These are phyloP conservation scores for Gymnoscelis rufifasciata DNA, from an alignment of 2,888 invertebrate species.

Conservation along the genomic window DNA sequence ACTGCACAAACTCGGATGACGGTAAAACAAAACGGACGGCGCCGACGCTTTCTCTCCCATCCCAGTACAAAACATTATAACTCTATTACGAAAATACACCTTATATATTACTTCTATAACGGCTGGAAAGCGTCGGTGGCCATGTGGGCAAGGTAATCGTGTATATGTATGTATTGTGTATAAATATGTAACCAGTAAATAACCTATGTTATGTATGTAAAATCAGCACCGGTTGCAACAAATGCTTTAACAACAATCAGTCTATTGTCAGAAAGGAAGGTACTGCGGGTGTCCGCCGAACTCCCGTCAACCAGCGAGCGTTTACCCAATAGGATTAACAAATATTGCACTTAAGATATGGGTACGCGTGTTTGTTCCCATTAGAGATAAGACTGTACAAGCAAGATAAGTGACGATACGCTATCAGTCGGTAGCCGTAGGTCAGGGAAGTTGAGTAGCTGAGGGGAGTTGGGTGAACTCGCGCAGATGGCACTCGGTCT, in stretches of 20 bases:
- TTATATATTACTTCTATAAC: conserved; percentile 43
- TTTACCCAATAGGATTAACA: conserved; percentile 24
- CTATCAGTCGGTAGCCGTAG: conserved; percentile 19
- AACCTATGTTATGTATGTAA: conserved; percentile 72
- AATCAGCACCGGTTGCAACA: conserved; percentile 77
- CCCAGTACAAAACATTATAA: conserved; percentile 61
- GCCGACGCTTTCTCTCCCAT: conserved; percentile 48
- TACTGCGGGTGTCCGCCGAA: conserved; percentile 57
- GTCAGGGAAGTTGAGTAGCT: conserved; percentile 14
- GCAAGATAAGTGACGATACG: conserved; percentile 6
- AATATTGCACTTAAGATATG: conserved; percentile 6
- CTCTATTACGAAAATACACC: conserved; percentile 70
- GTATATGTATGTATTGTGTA: conserved; percentile 57
- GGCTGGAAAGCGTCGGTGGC: conserved; percentile 49
- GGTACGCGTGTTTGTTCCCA: conserved; percentile 14
- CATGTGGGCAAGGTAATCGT: conserved; percentile 53
- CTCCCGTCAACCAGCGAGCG: conserved; percentile 49
- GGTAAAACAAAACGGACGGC: conserved; percentile 62
- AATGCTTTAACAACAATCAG: conserved; percentile 77
- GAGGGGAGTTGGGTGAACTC: conserved; percentile 47
- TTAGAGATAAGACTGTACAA: conserved; percentile 2
- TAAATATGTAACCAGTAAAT: conserved; percentile 73
- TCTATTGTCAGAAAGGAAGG: conserved; percentile 78
- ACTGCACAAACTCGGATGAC: conserved; percentile 43
- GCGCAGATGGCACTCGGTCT: conserved; percentile 60